Evolutionary conservation across 2,888 invertebrate genomes (phyloP).

Genomic region (Syrista parreyssii): DNA sequence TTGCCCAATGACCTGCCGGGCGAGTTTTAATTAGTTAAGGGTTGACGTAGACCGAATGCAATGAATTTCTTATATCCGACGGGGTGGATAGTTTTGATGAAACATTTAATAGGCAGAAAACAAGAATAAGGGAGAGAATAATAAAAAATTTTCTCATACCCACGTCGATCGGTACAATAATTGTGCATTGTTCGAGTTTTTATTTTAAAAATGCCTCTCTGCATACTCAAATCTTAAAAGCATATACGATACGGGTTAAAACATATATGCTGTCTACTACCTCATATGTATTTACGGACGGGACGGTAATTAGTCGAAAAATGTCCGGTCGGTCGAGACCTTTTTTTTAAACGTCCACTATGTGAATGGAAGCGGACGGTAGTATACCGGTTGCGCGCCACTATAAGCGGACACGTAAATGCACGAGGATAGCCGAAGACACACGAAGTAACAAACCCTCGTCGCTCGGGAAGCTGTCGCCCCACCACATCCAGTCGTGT

Average conservation of each 20-base stretch:
- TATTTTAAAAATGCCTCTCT: too few relatives aligned
- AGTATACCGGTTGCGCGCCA: slow-evolving; percentile 39
- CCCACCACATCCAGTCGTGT: slow-evolving; percentile 60
- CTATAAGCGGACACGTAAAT: slow-evolving; percentile 12
- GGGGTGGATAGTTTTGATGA: too few relatives aligned
- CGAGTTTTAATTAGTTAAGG: slow-evolving; percentile 37
- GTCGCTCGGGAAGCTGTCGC: slow-evolving; percentile 36
- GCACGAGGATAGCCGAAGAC: slow-evolving; percentile 23
- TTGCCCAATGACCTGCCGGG: slow-evolving; percentile 17
- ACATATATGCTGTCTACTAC: too few relatives aligned
- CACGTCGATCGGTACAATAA: too few relatives aligned
- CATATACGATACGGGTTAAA: too few relatives aligned
- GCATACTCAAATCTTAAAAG: too few relatives aligned
- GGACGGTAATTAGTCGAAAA: slow-evolving; percentile 2
- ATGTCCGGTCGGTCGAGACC: neutral
- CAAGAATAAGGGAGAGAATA: too few relatives aligned
- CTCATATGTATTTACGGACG: neutral
- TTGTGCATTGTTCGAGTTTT: too few relatives aligned
- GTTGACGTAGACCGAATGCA: slow-evolving; percentile 25
- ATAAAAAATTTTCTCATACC: too few relatives aligned
- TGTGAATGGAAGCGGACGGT: slow-evolving; percentile 46
- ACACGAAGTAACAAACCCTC: slow-evolving; percentile 39
- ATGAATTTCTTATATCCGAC: slow-evolving; percentile 30
- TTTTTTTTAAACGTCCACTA: neutral
- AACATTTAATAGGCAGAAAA: too few relatives aligned